Evolutionary conservation across 2,113 vertebrate species (phyloP), one percentile per base, ranked within the genome.

Genomic region (Leiothrix lutea): DNA sequence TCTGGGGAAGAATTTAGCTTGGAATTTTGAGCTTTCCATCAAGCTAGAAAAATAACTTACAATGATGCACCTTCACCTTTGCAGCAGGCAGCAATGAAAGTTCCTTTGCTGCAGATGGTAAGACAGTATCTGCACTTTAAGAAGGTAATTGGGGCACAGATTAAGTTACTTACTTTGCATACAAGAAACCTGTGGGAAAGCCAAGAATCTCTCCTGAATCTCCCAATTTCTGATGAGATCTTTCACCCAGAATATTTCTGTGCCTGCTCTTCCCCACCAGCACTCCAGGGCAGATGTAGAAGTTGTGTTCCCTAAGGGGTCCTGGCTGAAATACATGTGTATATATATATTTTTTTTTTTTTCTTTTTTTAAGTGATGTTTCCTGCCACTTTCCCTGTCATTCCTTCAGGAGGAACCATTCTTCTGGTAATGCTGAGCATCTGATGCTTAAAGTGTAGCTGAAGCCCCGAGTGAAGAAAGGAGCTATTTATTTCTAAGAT

Each of bases 141-240:
- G 71, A 14, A 86, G 69, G 88, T 92, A 96, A 88, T 56, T 92
- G 64, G 86, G 88, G 36, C 85, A 94, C 56, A 90, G 95, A 92
- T 93, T 91, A 90, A 88, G 82, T 93, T 95, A 90, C 90, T 88
- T 73, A 65, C 19, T 95, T 95, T 93, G 86, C 90, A 88, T 93
- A 56, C 85, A 64, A 78, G 85, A 92, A 90, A 80, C 75, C 48
- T 96, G 79, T 74, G 94, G 89, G 60, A 94, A 95, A 83, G 82
- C 79, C 85, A 92, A 56, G 93, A 94, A 93, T 94, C 85, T 85
- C 62, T 83, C 83, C 65, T 1, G 10, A 94, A 82, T 75, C 80
- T 72, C 82, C 56, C 0, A 2, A 48, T 82, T 91, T 83, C 64
- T 92, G 72, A 45, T n/a, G 47, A 67, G 86, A 51, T 88, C 51